phyloP scores from a whole-genome alignment of 2,113 vertebrate genomes.

The Alexandromys fortis region DNA sequence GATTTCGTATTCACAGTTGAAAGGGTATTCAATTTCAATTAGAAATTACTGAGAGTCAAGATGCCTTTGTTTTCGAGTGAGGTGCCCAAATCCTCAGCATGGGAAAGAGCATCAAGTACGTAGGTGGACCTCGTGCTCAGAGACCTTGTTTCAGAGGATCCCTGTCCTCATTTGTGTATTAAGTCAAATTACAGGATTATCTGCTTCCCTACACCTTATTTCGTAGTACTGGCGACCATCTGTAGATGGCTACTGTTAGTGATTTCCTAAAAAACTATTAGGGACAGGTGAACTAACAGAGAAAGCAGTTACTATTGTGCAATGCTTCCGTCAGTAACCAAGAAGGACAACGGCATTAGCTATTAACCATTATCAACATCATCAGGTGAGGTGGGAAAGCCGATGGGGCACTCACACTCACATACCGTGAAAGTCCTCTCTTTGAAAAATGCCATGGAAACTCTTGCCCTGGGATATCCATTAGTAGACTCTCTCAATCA shows the following conservation, averaged over 20 bases:
- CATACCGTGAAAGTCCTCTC: not conserved
- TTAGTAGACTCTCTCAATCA: not conserved
- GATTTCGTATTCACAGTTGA: not conserved
- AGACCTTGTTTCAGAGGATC: not conserved
- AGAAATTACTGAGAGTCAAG: not conserved
- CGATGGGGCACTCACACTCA: not conserved
- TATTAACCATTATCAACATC: not conserved
- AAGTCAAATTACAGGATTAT: not conserved
- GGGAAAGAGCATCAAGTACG: not conserved
- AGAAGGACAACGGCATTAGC: not conserved
- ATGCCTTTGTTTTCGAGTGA: not conserved
- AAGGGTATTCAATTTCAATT: conserved; percentile 31
- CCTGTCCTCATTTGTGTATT: not conserved
- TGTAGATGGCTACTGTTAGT: not conserved
- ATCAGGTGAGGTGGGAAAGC: not conserved
- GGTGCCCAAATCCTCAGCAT: not conserved
- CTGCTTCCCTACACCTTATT: not conserved
- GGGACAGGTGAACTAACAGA: not conserved
- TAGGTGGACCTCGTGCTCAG: not conserved
- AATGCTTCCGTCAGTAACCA: not conserved
- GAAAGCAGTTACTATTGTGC: not conserved
- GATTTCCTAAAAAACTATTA: not conserved
- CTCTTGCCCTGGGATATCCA: not conserved
- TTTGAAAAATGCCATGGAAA: conserved; percentile 47
- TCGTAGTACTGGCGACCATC: not conserved